Evolutionary conservation across 2,888 invertebrate genomes (phyloP).

Genomic region (Gymnosoma rotundatum): DNA sequence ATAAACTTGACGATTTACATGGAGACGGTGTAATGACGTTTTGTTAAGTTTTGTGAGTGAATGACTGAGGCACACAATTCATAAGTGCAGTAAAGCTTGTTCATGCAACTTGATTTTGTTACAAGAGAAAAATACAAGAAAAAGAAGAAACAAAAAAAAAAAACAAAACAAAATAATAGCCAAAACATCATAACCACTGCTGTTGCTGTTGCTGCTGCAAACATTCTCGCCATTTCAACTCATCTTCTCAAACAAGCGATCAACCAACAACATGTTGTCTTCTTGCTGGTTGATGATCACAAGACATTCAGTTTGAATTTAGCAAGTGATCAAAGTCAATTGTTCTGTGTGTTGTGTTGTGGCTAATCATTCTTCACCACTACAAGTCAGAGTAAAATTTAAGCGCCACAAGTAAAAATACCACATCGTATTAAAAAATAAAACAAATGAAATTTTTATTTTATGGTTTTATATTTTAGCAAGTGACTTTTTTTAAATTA

Average conservation of each 20-base stretch:
- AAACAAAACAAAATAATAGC: constrained; percentile 16
- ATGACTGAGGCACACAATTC: constrained; percentile 16
- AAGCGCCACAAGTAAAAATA: constrained; percentile 55
- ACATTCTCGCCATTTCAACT: constrained; percentile 36
- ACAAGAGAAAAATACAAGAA: neutral
- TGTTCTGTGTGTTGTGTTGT: constrained; percentile 48
- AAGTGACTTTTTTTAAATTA: too few species aligned
- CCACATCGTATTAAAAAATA: neutral
- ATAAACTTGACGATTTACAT: neutral
- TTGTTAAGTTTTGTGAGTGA: constrained; percentile 9
- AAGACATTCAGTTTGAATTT: constrained; percentile 58
- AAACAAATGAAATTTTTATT: constrained; percentile 15
- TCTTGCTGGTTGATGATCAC: constrained; percentile 46
- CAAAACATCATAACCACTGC: constrained; percentile 49
- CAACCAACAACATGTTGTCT: constrained; percentile 49
- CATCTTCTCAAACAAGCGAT: constrained; percentile 34
- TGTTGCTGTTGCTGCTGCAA: constrained; percentile 28
- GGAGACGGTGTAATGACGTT: constrained; percentile 35
- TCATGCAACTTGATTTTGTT: constrained; percentile 54
- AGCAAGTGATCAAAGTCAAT: constrained; percentile 65
- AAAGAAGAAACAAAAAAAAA: constrained; percentile 13
- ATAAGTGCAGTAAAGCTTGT: constrained; percentile 33
- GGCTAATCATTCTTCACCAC: constrained; percentile 20
- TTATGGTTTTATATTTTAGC: neutral
- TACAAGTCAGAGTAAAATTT: constrained; percentile 44